These are phyloP conservation scores for Epinephelus fuscoguttatus DNA, from an alignment of 2,113 vertebrate species.

Conservation along the genomic window DNA sequence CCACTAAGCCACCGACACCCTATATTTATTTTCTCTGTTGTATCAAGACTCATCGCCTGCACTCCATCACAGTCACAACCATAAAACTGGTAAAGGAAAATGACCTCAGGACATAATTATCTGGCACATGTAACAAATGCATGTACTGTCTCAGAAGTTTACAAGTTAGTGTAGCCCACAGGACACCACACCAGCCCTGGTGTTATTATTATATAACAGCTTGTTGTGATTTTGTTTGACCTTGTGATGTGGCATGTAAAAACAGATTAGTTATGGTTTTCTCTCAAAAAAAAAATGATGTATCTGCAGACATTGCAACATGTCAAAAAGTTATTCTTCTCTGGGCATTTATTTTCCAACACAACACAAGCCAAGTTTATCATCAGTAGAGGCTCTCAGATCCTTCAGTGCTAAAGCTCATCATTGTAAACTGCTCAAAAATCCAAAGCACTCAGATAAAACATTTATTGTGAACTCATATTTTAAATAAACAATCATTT, in stretches of 20 bases:
- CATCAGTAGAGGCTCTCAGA: not conserved
- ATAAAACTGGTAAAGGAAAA: slow-evolving; percentile 6
- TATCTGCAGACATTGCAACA: not conserved
- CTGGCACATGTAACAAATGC: not conserved
- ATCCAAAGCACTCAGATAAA: not conserved
- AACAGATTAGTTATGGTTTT: not conserved
- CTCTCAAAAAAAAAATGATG: not conserved
- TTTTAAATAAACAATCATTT: not conserved
- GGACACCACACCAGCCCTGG: not conserved
- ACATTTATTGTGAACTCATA: not conserved
- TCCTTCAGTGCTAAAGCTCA: not conserved
- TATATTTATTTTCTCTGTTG: not conserved
- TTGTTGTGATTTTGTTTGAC: slow-evolving; percentile 31
- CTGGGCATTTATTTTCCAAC: not conserved
- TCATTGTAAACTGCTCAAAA: not conserved
- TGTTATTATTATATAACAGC: not conserved
- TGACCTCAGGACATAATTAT: not conserved
- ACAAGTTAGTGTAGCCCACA: not conserved
- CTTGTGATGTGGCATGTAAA: not conserved
- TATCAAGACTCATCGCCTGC: not conserved
- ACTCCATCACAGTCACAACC: not conserved
- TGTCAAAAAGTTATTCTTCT: not conserved
- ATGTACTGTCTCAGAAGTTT: not conserved
- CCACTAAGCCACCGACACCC: no score
- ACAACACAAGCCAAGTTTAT: not conserved